These are phyloP conservation scores for Pycnomerus fuliginosus DNA, from an alignment of 2,888 invertebrate species.

Conservation along the genomic window DNA sequence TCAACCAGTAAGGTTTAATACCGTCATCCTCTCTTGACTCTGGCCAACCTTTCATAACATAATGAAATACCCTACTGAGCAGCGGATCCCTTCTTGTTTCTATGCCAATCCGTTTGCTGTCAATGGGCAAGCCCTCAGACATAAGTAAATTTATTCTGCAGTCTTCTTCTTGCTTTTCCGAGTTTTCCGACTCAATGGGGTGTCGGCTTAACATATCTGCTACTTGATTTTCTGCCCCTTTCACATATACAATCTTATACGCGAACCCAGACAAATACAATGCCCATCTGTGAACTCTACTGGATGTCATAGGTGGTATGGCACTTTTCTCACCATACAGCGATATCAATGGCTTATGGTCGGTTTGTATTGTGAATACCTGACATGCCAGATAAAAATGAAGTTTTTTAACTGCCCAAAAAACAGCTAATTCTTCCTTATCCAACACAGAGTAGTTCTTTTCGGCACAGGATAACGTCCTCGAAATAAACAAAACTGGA, in stretches of 20 bases:
- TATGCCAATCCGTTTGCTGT: slow-evolving; percentile 1
- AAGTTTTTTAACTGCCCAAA: slow-evolving; percentile 10
- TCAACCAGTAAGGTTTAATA: slow-evolving; percentile 7
- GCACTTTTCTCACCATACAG: slow-evolving; percentile 14
- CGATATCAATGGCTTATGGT: slow-evolving; percentile 18
- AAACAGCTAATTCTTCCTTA: slow-evolving; percentile 17
- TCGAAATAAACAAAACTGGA: slow-evolving; percentile 10
- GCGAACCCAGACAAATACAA: slow-evolving; percentile 16
- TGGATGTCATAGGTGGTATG: slow-evolving; percentile 16
- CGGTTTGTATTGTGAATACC: slow-evolving; percentile 12
- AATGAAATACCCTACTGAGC: slow-evolving; percentile 4
- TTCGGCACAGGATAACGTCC: slow-evolving; percentile 9
- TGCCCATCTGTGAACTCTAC: slow-evolving; percentile 24
- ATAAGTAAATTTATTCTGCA: slow-evolving; percentile 5
- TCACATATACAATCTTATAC: slow-evolving; percentile 18
- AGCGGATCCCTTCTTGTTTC: slow-evolving; percentile 3
- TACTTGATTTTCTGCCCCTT: slow-evolving; percentile 13
- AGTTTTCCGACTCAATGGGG: slow-evolving; percentile 5
- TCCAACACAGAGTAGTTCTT: slow-evolving; percentile 13
- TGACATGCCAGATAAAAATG: slow-evolving; percentile 12
- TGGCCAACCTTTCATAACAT: slow-evolving; percentile 4
- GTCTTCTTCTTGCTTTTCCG: slow-evolving; percentile 3
- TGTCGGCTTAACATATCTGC: slow-evolving; percentile 16
- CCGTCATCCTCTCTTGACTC: slow-evolving; percentile 4
- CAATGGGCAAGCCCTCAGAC: slow-evolving; percentile 4